Conservation (phyloP, 2,113 vertebrate genomes). For the Marcusenius ussheri region DNA sequence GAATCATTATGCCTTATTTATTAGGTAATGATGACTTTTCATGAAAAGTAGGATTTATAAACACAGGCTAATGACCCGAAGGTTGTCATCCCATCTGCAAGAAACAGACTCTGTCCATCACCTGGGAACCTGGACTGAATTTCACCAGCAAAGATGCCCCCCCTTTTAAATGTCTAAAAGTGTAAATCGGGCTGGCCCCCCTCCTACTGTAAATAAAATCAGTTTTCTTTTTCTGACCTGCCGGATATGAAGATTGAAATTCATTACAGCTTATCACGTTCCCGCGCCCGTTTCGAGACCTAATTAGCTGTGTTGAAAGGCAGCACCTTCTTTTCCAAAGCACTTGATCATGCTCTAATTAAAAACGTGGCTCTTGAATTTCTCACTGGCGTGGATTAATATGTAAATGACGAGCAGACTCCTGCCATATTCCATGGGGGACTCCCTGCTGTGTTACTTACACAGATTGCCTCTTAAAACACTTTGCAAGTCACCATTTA, state of each 20-base stretch:
- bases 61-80: not conserved
- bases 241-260: not conserved
- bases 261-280: not conserved
- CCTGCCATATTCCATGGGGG: not conserved
- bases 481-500: constrained; percentile 10
- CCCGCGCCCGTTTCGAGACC: not conserved
- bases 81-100: not conserved
- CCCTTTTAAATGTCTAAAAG: not conserved
- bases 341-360: not conserved
- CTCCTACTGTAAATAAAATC: not conserved
- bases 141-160: not conserved
- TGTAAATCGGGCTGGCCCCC: not conserved
- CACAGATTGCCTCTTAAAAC: constrained; percentile 6
- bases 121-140: not conserved
- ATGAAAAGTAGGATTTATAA: not conserved
- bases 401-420: constrained; percentile 1
- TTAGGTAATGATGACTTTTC: not conserved
- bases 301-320: constrained; percentile 10
- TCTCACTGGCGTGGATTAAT: constrained; percentile 13
- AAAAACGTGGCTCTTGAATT: not conserved
- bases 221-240: not conserved
- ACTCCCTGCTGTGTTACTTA: constrained; percentile 10
- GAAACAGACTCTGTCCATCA: not conserved
- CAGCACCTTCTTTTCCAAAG: not conserved
- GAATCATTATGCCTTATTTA: not conserved